Base-by-base conservation (phyloP, 2,888 invertebrate species). In the Drosophila mayaguana region DNA sequence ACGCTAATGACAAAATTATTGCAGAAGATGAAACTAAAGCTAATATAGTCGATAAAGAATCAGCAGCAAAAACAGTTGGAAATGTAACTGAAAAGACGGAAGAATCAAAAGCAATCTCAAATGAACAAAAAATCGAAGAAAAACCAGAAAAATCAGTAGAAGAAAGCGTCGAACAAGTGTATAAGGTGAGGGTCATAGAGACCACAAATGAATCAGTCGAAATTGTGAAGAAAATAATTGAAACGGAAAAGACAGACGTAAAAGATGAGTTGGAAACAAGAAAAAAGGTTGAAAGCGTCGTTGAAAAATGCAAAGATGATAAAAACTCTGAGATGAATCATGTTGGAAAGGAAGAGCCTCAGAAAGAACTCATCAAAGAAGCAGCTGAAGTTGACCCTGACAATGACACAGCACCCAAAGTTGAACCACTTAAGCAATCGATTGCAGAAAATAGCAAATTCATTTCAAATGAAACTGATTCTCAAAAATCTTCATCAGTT, bases 91-190 rank as follows among this genome's bases (percentile, higher is more conserved):
- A 59, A 42, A 46, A 63, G 18, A 7, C 32, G 20, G 12, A 7
- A 25, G 50, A 61, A 61, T 53, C n/a, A 51, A 51, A 66, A 42
- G 65, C 65, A 81, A 75, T 70, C 45, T 78, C 72, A 71, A 71
- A 45, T 46, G 69, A 75, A 69, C 57, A 72, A 68, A 54, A 55
- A 0, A 2, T 22, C 12, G 43, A 36, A 0, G 46, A 68, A 56
- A 32, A 34, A 5, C 18, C 18, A 34, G 32, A 50, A 34, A 42
- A 45, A 43, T 3, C 40, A 7, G 46, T 56, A 6, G 40, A 62
- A 16, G 56, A 69, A 42, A 40, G 5, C 14, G 25, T 40, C 2
- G 46, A 53, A 28, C 40, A 59, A 46, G 34, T 45, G 2, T 67
- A 59, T 42, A 56, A 79, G 38, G 62, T 75, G 9, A 50, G 72